Base-by-base conservation (phyloP, 1,140 invertebrate genomes). In the Dendroctonus valens region DNA sequence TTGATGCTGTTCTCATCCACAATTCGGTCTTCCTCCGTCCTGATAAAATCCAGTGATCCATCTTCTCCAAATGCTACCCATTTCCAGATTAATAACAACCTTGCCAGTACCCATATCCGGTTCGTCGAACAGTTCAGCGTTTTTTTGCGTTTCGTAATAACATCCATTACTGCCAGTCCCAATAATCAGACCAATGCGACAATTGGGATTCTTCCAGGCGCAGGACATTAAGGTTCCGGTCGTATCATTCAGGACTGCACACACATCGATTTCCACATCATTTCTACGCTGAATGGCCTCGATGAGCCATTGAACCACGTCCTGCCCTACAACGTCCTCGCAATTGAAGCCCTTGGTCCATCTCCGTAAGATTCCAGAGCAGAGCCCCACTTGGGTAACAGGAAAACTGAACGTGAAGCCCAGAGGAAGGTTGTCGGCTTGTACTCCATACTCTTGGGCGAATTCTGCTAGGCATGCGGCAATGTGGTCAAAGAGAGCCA, bases 321-420 rank as follows among this genome's bases (percentile, higher is more conserved):
- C 93, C 67, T 93, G 81, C 1, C 90, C 90, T 67, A 92, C 91
- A 0, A 94, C 92, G 2, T 92, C 93, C 3, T 85, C 83, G 75
- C 93, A 96, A 61, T 89, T 93, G 79, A 97, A 98, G 0, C 95
- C 96, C 80, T 98, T 98, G 1, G 98, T 99, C 98, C 98, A 99
- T 38, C 87, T 87, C 59, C 93, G 89, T 4, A 99, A 82, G 12
- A 88, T 78, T 3, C 94, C 97, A 73, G 91, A 89, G 4, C 93
- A 95, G 9, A 99, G 82, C 0, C 97, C 96, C 55, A 90, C 77
- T 80, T 99, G 97, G 52, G 83, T 83, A 65, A 97, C 87, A 0
- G 98, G 98, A 79, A 99, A 99, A 73, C 96, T 98, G 80, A 99
- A 99, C 0, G 98, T 99, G 77, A 99, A 99, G 3, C 97, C 98